Base-by-base conservation (phyloP, 1,140 invertebrate species). In the Hycleus phaleratus region DNA sequence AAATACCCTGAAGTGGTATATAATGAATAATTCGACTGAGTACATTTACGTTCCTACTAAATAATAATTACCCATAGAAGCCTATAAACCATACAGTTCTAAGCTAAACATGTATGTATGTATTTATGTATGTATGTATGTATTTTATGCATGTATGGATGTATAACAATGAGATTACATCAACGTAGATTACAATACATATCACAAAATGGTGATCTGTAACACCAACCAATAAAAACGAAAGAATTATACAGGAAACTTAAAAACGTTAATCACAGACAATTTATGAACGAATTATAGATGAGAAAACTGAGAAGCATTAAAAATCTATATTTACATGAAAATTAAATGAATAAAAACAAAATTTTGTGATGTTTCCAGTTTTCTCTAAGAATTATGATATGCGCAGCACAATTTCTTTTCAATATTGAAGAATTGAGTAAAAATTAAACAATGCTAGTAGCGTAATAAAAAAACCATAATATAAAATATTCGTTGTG, bases 151-250 rank as follows among this genome's bases (percentile, higher is more conserved):
- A 18, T 32, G 32, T 32, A 32, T 32, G 32, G 32, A 32, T 32
- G 32, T 32, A 66, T 56, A 64, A 62, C 57, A 56, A 62, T 56
- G 57, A 61, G 60, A 66, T 63, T 66, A 68, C 61, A 65, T 63
- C 56, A 65, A 63, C 56, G 57, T 64, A 66, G 61, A 66, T 66
- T 66, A 61, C 59, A 65, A 56, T 64, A 65, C 61, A 65, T 68
- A 68, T 68, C 67, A 68, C 67, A 67, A 67, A 68, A 63, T 63
- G 59, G 61, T 60, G 63, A 67, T 60, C 59, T 64, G 62, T 58
- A 56, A 59, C 54, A 56, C 52, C 56, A 62, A 56, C 62, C 62
- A 57, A 59, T 54, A 55, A 61, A 63, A 54, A 59, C 48, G 61
- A 59, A 49, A 57, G 51, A 45, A 50, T 53, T 4, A 46, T 57